These are phyloP conservation scores for Oreochromis tanganicae DNA, from an alignment of 2,113 vertebrate species.

Conservation along the genomic window DNA sequence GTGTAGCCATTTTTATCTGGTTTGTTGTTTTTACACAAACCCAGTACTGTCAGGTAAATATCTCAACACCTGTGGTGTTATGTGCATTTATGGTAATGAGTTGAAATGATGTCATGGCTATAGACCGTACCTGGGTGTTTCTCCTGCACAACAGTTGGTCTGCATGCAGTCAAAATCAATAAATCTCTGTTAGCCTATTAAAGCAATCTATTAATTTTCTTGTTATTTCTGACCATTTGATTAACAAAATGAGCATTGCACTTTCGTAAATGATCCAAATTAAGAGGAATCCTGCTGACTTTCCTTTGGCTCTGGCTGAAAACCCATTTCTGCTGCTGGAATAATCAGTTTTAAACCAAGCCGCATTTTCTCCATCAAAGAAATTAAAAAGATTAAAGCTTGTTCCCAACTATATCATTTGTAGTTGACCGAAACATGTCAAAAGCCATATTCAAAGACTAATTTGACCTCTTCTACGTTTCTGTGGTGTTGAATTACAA, in stretches of 20 bases:
- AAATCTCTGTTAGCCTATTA: background rate
- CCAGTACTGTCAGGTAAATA: background rate
- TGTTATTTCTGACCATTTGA: background rate
- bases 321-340: background rate
- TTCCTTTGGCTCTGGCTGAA: background rate
- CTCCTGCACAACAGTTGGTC: background rate
- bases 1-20: accelerated
- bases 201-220: background rate
- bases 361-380: background rate
- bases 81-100: background rate
- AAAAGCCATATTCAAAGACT: background rate
- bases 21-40: background rate
- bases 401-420: background rate
- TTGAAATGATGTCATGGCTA: background rate
- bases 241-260: background rate
- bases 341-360: background rate
- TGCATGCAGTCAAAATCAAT: background rate
- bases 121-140: background rate
- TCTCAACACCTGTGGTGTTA: accelerated
- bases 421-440: background rate
- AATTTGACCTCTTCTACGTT: background rate
- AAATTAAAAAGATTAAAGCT: background rate
- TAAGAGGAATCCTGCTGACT: background rate
- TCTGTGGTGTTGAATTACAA: background rate
- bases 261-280: background rate